A percentile compares a stretch with the other conserved stretches of the same genome.
Conservation (phyloP, 2,113 vertebrate species). For the Condylura cristata region DNA sequence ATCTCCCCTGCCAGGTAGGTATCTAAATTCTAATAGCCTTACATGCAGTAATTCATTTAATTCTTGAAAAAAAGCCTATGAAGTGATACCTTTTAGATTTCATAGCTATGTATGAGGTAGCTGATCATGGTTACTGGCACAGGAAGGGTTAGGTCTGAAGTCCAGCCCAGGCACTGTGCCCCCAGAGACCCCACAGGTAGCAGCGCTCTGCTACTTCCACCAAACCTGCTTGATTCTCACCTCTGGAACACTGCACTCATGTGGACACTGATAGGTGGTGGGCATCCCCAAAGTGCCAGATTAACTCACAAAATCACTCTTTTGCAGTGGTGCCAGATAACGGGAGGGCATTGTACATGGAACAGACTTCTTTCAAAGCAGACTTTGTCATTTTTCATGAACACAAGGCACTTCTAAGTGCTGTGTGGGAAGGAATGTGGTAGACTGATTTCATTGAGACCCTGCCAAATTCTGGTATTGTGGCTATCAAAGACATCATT, state of each 20-base stretch:
- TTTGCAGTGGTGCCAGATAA: background rate
- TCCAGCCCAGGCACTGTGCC: background rate
- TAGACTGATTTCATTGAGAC: conserved; percentile 40
- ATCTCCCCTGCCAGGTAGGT: no score
- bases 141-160: background rate
- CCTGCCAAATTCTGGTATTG: conserved; percentile 55
- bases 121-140: background rate
- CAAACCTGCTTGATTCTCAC: background rate
- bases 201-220: background rate
- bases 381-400: conserved; percentile 25
- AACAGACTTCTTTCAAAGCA: background rate
- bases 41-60: background rate
- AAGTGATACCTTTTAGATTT: background rate
- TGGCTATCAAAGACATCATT: conserved; percentile 65
- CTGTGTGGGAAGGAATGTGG: conserved; percentile 40
- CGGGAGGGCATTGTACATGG: background rate
- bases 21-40: no score
- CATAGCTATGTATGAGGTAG: background rate
- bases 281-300: background rate
- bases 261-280: background rate
- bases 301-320: background rate
- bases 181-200: background rate
- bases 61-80: background rate
- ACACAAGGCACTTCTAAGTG: conserved; percentile 39
- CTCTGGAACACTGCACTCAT: background rate